phyloP scores from a whole-genome alignment of 2,797 vertebrate genomes.

The Takifugu ocellatus region DNA sequence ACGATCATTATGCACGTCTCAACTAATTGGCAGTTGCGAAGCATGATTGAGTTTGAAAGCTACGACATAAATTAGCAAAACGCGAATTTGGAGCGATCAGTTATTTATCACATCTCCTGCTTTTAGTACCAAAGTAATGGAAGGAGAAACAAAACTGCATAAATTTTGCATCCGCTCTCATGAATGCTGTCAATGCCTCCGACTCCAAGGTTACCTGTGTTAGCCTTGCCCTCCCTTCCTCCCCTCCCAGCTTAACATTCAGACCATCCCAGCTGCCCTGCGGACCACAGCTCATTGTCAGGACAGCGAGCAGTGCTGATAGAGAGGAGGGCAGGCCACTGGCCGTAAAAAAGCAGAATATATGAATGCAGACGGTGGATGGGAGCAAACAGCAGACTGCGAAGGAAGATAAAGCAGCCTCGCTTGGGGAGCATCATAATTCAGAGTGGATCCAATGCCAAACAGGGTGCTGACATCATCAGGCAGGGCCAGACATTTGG shows the following conservation, averaged over 20 bases:
- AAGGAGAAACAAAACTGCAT: slow-evolving; percentile 24
- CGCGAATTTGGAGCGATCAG: no score
- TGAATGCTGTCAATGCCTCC: slow-evolving; percentile 25
- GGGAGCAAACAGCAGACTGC: slow-evolving; percentile 6
- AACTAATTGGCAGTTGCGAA: no score
- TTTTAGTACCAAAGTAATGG: no score
- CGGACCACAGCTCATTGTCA: slow-evolving; percentile 49
- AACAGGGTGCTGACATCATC: slow-evolving; percentile 58
- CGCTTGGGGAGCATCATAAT: slow-evolving; percentile 9
- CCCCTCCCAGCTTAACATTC: slow-evolving; percentile 43
- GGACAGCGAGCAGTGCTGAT: slow-evolving; percentile 24
- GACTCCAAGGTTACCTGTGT: slow-evolving; percentile 58
- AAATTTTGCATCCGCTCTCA: slow-evolving; percentile 11
- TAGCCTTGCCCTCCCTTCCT: slow-evolving; percentile 42
- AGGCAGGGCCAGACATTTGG: slow-evolving; percentile 36
- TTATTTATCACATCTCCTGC: no score
- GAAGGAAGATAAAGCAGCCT: slow-evolving; percentile 20
- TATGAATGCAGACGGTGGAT: slow-evolving; percentile 28
- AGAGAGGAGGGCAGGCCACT: slow-evolving; percentile 25
- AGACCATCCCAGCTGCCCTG: slow-evolving; percentile 26
- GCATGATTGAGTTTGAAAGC: no score
- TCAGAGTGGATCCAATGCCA: slow-evolving; percentile 25
- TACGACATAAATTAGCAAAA: no score
- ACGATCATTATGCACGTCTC: no score
- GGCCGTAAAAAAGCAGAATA: slow-evolving; percentile 34